phyloP scores from a whole-genome alignment of 2,797 vertebrate species.

The Phoebastria nigripes region DNA sequence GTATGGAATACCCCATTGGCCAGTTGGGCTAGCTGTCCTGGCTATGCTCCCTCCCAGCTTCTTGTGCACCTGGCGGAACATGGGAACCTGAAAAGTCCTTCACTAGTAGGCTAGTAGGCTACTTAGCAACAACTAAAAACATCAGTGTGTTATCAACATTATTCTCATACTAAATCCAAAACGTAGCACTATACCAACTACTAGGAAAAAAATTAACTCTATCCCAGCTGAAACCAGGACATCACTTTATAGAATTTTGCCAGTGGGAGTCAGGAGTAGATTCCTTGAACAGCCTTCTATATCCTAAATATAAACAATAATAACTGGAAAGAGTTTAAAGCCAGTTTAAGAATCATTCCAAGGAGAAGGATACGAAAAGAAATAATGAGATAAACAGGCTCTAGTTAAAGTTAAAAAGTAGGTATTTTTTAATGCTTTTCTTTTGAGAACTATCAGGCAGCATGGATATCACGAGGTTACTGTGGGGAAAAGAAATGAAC shows the following conservation, averaged over 20 bases:
- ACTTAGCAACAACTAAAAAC: too few relatives aligned
- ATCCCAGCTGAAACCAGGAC: too few relatives aligned
- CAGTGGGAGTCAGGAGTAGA: background rate
- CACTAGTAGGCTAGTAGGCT: too few relatives aligned
- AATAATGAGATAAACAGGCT: background rate
- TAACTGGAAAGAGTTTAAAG: background rate
- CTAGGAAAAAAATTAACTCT: too few relatives aligned
- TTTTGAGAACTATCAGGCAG: background rate
- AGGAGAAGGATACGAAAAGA: background rate
- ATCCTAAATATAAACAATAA: background rate
- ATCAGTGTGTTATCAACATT: too few relatives aligned
- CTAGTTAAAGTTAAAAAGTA: background rate
- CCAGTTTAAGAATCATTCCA: background rate
- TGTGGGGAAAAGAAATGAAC: conserved; percentile 15
- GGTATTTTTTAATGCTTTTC: background rate
- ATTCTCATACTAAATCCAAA: too few relatives aligned
- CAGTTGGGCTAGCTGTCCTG: too few relatives aligned
- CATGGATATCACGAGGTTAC: background rate
- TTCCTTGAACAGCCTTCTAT: background rate
- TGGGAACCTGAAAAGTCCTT: too few relatives aligned
- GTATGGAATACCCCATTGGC: too few relatives aligned
- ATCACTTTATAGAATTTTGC: background rate
- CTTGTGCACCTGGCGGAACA: too few relatives aligned
- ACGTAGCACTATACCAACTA: too few relatives aligned
- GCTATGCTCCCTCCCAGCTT: too few relatives aligned